Conservation (phyloP, 2,113 vertebrate species). For the Odontesthes bonariensis region DNA sequence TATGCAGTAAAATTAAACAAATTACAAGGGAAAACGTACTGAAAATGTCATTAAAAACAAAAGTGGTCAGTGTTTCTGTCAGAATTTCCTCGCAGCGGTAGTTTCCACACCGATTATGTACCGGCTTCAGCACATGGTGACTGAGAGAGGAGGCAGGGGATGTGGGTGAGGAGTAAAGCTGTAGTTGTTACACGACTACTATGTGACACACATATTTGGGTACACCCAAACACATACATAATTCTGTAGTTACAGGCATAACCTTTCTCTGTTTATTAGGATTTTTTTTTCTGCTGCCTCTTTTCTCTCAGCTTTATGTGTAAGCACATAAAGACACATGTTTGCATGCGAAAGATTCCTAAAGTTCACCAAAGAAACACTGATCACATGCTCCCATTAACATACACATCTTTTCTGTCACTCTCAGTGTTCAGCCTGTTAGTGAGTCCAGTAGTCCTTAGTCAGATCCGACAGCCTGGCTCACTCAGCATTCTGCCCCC, state of each 20-base stretch:
- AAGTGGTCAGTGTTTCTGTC: conserved; percentile 7
- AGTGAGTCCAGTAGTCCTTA: conserved; percentile 10
- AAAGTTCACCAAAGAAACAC: neutral
- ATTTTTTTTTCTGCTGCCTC: conserved; percentile 4
- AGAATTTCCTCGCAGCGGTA: conserved; percentile 24
- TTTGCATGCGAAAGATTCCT: conserved; percentile 10
- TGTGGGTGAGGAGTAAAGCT: conserved; percentile 45
- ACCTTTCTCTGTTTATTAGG: conserved; percentile 1
- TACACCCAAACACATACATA: conserved; percentile 13
- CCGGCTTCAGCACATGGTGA: conserved; percentile 48
- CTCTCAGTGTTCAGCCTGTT: neutral
- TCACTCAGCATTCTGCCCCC: conserved; percentile 24
- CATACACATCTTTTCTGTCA: neutral
- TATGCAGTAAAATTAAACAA: too few relatives aligned
- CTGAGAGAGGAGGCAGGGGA: conserved; percentile 26
- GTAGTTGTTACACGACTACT: conserved; percentile 41
- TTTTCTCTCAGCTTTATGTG: neutral
- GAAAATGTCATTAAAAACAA: conserved; percentile 10
- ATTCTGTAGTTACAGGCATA: neutral
- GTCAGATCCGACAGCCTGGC: conserved; percentile 10
- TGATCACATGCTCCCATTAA: neutral
- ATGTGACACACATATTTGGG: conserved; percentile 29
- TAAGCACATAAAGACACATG: neutral
- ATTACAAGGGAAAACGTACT: too few relatives aligned
- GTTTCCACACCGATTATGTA: conserved; percentile 62